Evolutionary conservation across 2,797 vertebrate species (phyloP).

Genomic region (Enteromius treurensis): DNA sequence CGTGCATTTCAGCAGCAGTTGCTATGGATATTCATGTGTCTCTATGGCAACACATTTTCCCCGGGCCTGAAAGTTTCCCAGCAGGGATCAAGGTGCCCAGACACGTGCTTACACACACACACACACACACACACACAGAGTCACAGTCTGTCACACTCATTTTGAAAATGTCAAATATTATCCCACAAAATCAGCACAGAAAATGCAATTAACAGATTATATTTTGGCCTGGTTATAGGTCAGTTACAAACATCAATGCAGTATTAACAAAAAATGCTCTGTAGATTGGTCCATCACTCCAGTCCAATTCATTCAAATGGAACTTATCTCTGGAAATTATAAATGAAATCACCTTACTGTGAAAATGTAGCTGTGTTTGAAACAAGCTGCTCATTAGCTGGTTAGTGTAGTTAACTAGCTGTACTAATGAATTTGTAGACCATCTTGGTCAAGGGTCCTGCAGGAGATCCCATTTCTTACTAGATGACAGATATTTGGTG

Average conservation of each 20-base stretch:
- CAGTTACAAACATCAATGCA: neutral
- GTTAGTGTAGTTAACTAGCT: neutral
- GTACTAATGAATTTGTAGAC: neutral
- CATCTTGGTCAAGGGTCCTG: neutral
- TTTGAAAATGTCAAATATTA: neutral
- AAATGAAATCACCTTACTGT: neutral
- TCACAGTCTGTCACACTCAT: conserved; percentile 14
- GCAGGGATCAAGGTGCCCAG: conserved; percentile 64
- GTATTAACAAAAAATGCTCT: neutral
- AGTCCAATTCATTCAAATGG: neutral
- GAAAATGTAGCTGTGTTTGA: neutral
- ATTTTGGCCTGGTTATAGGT: conserved; percentile 9
- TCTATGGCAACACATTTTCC: conserved; percentile 82
- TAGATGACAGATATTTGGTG: neutral
- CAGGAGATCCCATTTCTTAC: neutral
- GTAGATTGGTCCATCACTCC: neutral
- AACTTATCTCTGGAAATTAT: neutral
- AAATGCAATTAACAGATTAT: conserved; percentile 21
- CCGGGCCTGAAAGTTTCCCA: conserved; percentile 69
- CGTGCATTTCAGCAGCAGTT: conserved; percentile 72
- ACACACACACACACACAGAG: conserved; percentile 20
- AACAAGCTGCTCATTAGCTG: neutral
- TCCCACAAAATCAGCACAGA: neutral
- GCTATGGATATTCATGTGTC: conserved; percentile 80
- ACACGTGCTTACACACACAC: neutral